Base-by-base conservation (phyloP, 35 echinoderm and acorn worm genomes). In the Lytechinus variegatus region DNA sequence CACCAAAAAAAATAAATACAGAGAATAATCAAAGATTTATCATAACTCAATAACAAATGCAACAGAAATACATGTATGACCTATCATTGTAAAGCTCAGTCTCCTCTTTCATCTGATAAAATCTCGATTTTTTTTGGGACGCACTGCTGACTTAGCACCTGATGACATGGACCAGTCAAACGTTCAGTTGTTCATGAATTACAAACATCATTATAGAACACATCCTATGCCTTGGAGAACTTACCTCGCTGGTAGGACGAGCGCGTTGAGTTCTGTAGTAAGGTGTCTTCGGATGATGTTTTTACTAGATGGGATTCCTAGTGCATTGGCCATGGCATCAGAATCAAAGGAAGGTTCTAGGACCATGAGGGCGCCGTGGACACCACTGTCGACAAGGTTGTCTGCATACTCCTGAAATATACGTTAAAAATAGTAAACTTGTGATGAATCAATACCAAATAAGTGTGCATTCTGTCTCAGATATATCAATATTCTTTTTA, bases 291-390 rank as follows among this genome's bases (percentile, higher is more conserved):
- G 91, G 28, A 99, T 98, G 27, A 99, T 99, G 44, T 95, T 99
- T 92, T 99, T 99, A 86, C 97, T 97, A 21, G 95, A 96, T 27
- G 98, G 97, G 96, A 99, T 99, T 61, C 98, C 98, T 11, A 99
- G 91, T 55, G 96, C 97, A 33, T 97, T 97, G 87, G 97, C 98
- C 95, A 99, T 96, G 87, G 97, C 96, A 60, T 99, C 98, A 1
- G 98, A 91, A 94, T 98, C 96, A 90, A 99, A 99, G n/a, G 98
- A 98, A n/a, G 96, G 92, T 52, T 99, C 98, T 72, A 99, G 86
- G 10, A 99, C 98, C 87, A 99, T 92, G 24, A 99, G 92, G 55
- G 97, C 98, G 51, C 98, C 98, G 92, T 99, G 98, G 5, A 99
- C 98, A 33, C 98, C 98, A 94, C 97, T 99, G 66, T 99, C 97